These are phyloP conservation scores for Chromobotia macracanthus DNA, from an alignment of 2,797 vertebrate genomes.

Conservation along the genomic window DNA sequence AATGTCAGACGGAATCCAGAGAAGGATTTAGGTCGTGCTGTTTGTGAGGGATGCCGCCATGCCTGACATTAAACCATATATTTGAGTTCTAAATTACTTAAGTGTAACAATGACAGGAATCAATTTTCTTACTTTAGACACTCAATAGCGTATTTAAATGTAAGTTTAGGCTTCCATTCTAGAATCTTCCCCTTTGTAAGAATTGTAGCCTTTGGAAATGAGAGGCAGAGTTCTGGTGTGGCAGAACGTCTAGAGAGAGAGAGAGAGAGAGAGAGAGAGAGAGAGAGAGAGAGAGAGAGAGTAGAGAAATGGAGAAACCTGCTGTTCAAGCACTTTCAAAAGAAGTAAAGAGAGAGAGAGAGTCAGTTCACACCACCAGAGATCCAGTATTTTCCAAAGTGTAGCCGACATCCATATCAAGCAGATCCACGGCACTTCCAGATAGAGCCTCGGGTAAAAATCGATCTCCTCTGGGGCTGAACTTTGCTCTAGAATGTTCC, in stretches of 20 bases:
- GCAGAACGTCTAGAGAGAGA: no score
- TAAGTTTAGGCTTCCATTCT: constrained; percentile 10
- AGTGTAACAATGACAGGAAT: constrained; percentile 31
- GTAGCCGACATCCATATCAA: constrained; percentile 45
- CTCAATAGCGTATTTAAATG: constrained; percentile 12
- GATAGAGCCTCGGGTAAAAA: constrained; percentile 26
- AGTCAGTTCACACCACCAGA: constrained; percentile 25
- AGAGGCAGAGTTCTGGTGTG: constrained; percentile 3
- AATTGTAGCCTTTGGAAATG: constrained; percentile 27
- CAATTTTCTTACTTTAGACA: background rate
- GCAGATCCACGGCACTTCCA: constrained; percentile 34
- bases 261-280: background rate
- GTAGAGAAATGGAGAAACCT: constrained; percentile 21
- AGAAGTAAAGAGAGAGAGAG: constrained; percentile 10
- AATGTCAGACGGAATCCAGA: background rate
- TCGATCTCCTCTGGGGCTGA: constrained; percentile 42
- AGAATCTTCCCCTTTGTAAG: background rate
- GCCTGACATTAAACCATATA: background rate
- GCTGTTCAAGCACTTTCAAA: constrained; percentile 30
- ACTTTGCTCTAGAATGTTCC: constrained; percentile 47
- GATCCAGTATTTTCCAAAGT: constrained; percentile 46
- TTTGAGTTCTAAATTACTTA: constrained; percentile 15
- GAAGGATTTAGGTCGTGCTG: constrained; percentile 10
- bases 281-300: constrained; percentile 15
- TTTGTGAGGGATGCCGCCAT: constrained; percentile 4